Conservation (phyloP, 2,113 vertebrate genomes). For the Passer domesticus region DNA sequence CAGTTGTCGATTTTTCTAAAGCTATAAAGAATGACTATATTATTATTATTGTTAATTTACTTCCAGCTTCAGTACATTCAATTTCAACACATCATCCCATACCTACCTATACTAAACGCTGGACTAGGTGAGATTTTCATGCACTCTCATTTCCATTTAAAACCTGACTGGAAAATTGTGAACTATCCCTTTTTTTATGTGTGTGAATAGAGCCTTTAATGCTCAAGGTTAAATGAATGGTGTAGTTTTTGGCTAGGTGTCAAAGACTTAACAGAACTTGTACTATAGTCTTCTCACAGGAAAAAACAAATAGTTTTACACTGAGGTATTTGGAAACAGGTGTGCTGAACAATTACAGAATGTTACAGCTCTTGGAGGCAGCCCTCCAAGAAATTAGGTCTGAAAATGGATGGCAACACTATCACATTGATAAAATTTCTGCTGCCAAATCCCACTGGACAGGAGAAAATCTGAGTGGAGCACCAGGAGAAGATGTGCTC, state of each 20-base stretch:
- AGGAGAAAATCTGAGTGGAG: slow-evolving; percentile 26
- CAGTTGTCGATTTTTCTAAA: neutral
- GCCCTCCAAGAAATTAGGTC: slow-evolving; percentile 64
- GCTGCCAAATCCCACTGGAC: neutral
- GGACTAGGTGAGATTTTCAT: slow-evolving; percentile 17
- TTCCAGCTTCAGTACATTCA: neutral
- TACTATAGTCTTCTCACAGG: slow-evolving; percentile 72
- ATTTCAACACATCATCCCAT: neutral
- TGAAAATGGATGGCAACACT: slow-evolving; percentile 50
- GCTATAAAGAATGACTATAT: neutral
- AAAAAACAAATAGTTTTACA: slow-evolving; percentile 81
- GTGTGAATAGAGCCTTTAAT: slow-evolving; percentile 77
- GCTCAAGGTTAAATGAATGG: slow-evolving; percentile 71
- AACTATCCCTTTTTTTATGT: slow-evolving; percentile 48
- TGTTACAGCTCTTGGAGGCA: slow-evolving; percentile 67
- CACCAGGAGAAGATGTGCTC: slow-evolving; percentile 15
- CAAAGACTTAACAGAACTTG: slow-evolving; percentile 76
- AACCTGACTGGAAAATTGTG: slow-evolving; percentile 67
- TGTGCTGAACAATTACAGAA: slow-evolving; percentile 75
- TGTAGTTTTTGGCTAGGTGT: slow-evolving; percentile 76
- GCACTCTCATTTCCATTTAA: slow-evolving; percentile 63
- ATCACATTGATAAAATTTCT: slow-evolving; percentile 68
- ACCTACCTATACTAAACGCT: neutral
- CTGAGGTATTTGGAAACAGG: slow-evolving; percentile 79
- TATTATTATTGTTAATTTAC: neutral